phyloP scores from a whole-genome alignment of 1,140 invertebrate species.

The Schlechtendalia chinensis region DNA sequence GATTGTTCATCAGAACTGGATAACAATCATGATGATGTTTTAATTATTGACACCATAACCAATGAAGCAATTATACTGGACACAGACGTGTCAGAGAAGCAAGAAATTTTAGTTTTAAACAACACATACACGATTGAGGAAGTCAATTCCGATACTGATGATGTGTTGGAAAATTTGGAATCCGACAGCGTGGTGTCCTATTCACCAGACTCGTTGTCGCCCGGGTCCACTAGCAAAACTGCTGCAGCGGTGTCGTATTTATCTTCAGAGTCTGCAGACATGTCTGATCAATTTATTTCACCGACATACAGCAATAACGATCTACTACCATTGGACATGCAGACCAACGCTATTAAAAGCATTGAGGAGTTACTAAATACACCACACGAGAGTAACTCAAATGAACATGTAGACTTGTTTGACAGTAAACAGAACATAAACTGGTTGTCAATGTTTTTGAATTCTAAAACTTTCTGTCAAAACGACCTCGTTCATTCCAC shows the following conservation, averaged over 20 bases:
- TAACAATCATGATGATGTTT: slow-evolving; percentile 58
- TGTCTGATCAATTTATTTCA: slow-evolving; percentile 53
- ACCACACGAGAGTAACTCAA: not conserved
- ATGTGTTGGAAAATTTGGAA: slow-evolving; percentile 42
- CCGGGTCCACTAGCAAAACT: slow-evolving; percentile 51
- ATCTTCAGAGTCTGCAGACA: slow-evolving; percentile 54
- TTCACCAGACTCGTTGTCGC: slow-evolving; percentile 54
- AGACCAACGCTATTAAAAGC: slow-evolving; percentile 33
- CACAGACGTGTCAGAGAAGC: slow-evolving; percentile 48
- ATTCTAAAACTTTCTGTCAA: slow-evolving; percentile 24
- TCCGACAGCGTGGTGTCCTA: slow-evolving; percentile 49
- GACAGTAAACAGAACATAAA: slow-evolving; percentile 9
- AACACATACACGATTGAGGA: slow-evolving; percentile 52
- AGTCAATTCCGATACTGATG: slow-evolving; percentile 55
- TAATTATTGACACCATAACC: slow-evolving; percentile 61
- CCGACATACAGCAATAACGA: slow-evolving; percentile 38
- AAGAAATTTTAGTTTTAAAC: slow-evolving; percentile 40
- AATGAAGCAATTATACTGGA: slow-evolving; percentile 57
- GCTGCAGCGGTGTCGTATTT: slow-evolving; percentile 52
- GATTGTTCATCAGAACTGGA: slow-evolving; percentile 28
- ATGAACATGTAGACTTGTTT: not conserved
- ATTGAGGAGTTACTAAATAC: slow-evolving; percentile 15
- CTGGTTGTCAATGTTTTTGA: slow-evolving; percentile 41
- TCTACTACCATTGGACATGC: slow-evolving; percentile 36
- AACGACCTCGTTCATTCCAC: slow-evolving; percentile 23